Evolutionary conservation across 1,140 invertebrate species (phyloP).

Genomic region (Chironomus striatipennis): DNA sequence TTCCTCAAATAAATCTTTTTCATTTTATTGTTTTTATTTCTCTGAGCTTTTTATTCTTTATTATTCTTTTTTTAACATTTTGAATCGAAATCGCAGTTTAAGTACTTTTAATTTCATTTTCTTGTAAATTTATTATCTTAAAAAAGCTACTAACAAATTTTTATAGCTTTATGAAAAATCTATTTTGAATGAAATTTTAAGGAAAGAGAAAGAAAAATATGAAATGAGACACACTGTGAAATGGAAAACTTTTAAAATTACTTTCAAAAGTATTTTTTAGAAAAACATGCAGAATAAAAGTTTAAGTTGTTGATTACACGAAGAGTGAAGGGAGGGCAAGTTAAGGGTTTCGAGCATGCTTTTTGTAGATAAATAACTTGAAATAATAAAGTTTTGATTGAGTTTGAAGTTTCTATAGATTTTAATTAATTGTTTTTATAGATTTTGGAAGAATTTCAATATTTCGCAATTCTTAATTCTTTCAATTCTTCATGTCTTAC

Average conservation of each 20-base stretch:
- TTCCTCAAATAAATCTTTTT: neutral
- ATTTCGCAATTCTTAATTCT: too few relatives aligned
- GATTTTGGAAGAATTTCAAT: too few relatives aligned
- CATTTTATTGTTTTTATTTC: neutral
- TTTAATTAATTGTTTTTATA: too few relatives aligned
- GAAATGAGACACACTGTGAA: neutral
- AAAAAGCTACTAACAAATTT: neutral
- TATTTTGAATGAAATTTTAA: too few relatives aligned
- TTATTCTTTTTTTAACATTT: neutral
- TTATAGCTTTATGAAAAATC: too few relatives aligned
- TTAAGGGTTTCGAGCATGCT: too few relatives aligned
- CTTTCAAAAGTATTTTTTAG: neutral
- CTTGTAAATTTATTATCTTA: neutral
- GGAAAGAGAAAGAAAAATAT: neutral
- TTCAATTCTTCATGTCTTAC: too few relatives aligned
- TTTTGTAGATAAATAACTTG: too few relatives aligned
- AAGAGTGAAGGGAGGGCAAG: too few relatives aligned
- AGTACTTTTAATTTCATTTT: neutral
- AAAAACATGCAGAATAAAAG: neutral
- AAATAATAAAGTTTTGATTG: too few relatives aligned
- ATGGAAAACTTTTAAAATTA: conserved; percentile 6
- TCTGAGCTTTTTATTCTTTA: neutral
- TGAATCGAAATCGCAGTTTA: conserved; percentile 7
- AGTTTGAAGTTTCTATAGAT: too few relatives aligned
- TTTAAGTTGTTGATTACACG: too few relatives aligned